Base-by-base conservation (phyloP, 2,113 vertebrate species). In the Rhinogobius similis region DNA sequence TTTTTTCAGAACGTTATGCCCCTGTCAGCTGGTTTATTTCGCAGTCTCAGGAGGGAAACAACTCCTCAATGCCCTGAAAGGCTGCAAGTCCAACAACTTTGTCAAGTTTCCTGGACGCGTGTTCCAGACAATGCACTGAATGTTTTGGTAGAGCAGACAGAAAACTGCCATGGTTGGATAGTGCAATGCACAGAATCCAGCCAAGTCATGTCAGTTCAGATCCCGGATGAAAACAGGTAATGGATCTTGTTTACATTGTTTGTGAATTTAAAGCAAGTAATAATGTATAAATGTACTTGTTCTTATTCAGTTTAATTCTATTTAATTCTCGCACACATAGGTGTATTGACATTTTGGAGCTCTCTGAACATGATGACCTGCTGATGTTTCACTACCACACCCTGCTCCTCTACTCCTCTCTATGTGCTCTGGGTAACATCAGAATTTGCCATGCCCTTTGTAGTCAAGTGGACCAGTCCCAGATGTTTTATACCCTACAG, bases 151-250 rank as follows among this genome's bases (percentile, higher is more conserved):
- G 93, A 94, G 52, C 86, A 90, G 0, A 91, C 94, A 53, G 95
- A 95, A 63, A 95, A 96, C 44, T 90, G 89, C 18, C 94, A 94
- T 0, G 97, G 97, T 63, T 99, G 97, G 97, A 93, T 92, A 87
- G 92, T 97, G 61, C 93, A 95, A 59, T 96, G 95, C 67, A 62
- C 87, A 56, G 93, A 95, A 39, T 94, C 94, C 41, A 88, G 95
- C 73, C 95, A 96, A 91, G 94, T 95, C 87, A 94, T 98, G 95
- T 93, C 90, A 1, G 93, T 99, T 62, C 94, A 97, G 41, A 96
- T 99, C 80, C 97, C 97, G 0, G 95, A 99, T 86, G 96, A 98
- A 88, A 96, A 95, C 93, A 98, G 97, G 97, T 88, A 44, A 10
- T 12, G 68, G 6, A 26, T 14, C 10, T 6, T 67, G 72, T 59